phyloP scores from a whole-genome alignment of 2,888 invertebrate genomes.

The Polymixis flavicincta region DNA sequence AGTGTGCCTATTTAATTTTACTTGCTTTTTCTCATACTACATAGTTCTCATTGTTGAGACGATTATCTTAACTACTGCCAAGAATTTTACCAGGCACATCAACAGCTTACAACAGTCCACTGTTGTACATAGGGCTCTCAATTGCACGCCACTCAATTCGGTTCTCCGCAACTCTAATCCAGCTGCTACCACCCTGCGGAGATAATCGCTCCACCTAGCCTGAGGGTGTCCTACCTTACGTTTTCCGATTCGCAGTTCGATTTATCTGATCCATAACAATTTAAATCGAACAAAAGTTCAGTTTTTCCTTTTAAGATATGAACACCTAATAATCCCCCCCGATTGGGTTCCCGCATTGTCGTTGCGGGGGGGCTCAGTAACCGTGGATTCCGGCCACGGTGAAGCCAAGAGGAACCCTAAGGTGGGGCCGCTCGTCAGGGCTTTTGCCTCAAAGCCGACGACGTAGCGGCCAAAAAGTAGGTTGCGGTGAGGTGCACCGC shows the following conservation, averaged over 20 bases:
- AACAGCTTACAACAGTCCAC: too few relatives aligned
- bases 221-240: background rate
- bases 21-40: background rate
- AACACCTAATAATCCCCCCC: background rate
- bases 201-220: background rate
- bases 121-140: background rate
- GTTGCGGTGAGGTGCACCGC: too few relatives aligned
- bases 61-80: too few relatives aligned
- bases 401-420: too few relatives aligned
- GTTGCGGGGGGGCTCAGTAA: too few relatives aligned
- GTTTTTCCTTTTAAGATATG: background rate
- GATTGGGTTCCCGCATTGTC: too few relatives aligned
- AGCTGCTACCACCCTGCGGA: background rate
- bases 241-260: background rate
- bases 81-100: background rate
- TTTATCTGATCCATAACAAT: background rate
- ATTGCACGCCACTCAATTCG: background rate
- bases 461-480: too few relatives aligned
- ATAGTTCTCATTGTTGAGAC: background rate
- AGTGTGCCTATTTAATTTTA: background rate
- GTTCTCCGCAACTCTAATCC: background rate
- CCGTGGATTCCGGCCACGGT: too few relatives aligned
- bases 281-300: background rate
- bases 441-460: too few relatives aligned
- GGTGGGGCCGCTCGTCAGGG: too few relatives aligned